Percentiles rank a stretch among this genome's conserved stretches.
Evolutionary conservation across 2,888 invertebrate species (phyloP).

Genomic region (Lymantria dispar): DNA sequence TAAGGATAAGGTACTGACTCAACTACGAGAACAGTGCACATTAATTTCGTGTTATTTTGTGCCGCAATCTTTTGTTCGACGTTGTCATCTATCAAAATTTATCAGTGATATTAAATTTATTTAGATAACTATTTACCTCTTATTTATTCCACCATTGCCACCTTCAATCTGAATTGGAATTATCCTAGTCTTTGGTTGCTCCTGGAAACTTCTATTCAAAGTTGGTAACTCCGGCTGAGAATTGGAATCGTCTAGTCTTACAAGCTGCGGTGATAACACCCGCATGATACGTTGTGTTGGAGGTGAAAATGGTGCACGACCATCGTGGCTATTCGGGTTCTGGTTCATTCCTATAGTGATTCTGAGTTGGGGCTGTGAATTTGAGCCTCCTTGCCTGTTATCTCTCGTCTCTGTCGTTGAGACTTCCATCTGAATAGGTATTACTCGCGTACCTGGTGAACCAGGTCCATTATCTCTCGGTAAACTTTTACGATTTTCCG

Average conservation of each 20-base stretch:
- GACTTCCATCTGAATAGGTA: conserved; percentile 87
- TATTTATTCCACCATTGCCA: conserved; percentile 62
- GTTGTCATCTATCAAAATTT: no score
- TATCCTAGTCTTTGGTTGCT: conserved; percentile 79
- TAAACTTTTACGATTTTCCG: conserved; percentile 71
- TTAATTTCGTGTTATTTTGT: no score
- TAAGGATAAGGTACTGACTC: no score
- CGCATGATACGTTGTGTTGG: conserved; percentile 80
- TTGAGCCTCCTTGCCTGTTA: conserved; percentile 50
- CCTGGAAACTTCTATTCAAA: conserved; percentile 61
- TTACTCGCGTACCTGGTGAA: conserved; percentile 74
- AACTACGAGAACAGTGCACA: no score
- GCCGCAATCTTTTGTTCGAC: no score
- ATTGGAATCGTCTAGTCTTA: conserved; percentile 68
- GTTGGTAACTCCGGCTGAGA: conserved; percentile 64
- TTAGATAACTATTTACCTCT: conserved; percentile 50
- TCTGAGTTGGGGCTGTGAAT: conserved; percentile 67
- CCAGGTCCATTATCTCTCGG: conserved; percentile 58
- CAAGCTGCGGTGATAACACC: conserved; percentile 76
- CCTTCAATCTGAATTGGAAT: conserved; percentile 85
- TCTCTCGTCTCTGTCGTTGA: conserved; percentile 60
- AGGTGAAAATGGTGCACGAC: conserved; percentile 59
- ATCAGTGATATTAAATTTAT: not conserved
- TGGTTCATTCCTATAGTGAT: conserved; percentile 74
- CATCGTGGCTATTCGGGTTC: conserved; percentile 39